Evolutionary conservation across 2,797 vertebrate species (phyloP).

Genomic region (Lepidocolaptes lacrymiger): DNA sequence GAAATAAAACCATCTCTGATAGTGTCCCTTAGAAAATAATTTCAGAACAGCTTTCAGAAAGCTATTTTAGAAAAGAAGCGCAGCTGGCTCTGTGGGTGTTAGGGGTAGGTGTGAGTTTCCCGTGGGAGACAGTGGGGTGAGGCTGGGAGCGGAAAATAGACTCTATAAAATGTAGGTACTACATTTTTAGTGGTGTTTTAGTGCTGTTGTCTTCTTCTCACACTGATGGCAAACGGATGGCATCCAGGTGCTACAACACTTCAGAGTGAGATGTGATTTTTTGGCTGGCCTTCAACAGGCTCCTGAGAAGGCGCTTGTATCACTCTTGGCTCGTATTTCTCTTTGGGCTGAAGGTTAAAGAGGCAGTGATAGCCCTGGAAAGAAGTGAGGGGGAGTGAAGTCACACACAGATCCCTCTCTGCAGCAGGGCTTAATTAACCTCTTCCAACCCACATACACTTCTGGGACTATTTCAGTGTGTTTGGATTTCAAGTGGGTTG

Average conservation of each 20-base stretch:
- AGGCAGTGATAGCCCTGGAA: not conserved
- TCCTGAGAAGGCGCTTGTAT: not conserved
- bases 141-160: not conserved
- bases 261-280: not conserved
- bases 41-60: not conserved
- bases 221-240: not conserved
- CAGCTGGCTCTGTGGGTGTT: slow-evolving; percentile 20
- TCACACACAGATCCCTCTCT: not conserved
- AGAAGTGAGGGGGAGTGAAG: not conserved
- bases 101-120: slow-evolving; percentile 11
- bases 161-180: not conserved
- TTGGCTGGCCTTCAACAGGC: not conserved
- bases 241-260: not conserved
- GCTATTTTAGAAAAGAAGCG: not conserved
- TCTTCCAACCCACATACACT: not conserved
- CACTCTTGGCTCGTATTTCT: not conserved
- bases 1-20: not conserved
- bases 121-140: not conserved
- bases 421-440: not conserved
- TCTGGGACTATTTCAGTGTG: not conserved
- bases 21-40: not conserved
- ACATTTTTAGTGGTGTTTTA: not conserved
- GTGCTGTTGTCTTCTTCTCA: not conserved
- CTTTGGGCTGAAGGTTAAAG: not conserved
- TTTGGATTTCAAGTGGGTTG: not conserved